Base-by-base conservation (phyloP, 37 sponge, comb jelly and placozoan genomes). In the Cladorhizidae sp. region DNA sequence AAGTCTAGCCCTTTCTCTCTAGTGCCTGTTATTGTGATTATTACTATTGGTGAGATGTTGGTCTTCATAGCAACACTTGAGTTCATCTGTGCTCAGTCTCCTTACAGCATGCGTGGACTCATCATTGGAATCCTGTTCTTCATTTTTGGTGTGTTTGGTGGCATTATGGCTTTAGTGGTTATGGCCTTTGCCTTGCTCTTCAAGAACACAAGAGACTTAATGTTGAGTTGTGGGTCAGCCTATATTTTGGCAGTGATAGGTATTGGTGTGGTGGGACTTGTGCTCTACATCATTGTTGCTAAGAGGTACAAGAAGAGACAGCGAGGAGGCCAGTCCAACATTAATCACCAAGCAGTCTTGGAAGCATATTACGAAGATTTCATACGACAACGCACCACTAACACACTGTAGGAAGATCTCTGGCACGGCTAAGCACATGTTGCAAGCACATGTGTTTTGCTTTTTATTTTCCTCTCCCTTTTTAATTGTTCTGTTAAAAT, bases 31-130 rank as follows among this genome's bases (percentile, higher is more conserved):
- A 58, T 74, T n/a, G 35, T 64, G 20, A 32, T 72, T 20, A 43
- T 68, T 20, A 26, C 74, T 35, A 64, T 73, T 50, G 73, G 73
- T 51, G 83, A 82, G 26, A 64, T 82, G 54, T 50, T 82, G 11
- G 15, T 76, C 8, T 58, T 41, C 18, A 41, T 42, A 40, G 25
- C 77, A 15, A 59, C 26, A 40, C 21, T 59, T 37, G 90, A 90
- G 78, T 85, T 80, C 51, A 57, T 90, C 40, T 85, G 77, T 80
- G 90, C 81, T 32, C 79, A 85, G 29, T 75, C 90, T 51, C 86
- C 86, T 3, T 73, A 76, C 43, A 69, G 67, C 75, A 85, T 90
- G 86, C 43, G 77, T 40, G 86, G 86, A 7, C 38, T 85, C 6
- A 43, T 85, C 61, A 90, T 84, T 1, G 86, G 90, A 29, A 26